These are phyloP conservation scores for Lepidonotus clava DNA, from an alignment of 2,888 invertebrate genomes.

Conservation along the genomic window DNA sequence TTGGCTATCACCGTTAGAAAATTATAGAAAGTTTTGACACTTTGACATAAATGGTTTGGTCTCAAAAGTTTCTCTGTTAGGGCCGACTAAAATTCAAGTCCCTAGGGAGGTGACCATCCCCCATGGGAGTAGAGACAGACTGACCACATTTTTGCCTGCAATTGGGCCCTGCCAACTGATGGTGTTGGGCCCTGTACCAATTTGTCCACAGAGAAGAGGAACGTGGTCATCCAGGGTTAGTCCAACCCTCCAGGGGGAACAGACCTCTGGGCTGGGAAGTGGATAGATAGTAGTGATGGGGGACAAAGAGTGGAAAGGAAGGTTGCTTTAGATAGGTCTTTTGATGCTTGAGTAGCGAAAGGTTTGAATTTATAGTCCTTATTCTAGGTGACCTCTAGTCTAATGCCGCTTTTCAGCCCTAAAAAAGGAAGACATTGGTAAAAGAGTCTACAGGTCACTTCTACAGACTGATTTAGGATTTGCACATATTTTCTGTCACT, in stretches of 20 bases:
- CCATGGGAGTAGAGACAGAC: not conserved
- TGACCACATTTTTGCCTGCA: not conserved
- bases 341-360: not conserved
- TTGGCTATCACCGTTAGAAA: not conserved
- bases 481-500: not conserved
- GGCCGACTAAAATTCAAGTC: not conserved
- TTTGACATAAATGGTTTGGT: not conserved
- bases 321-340: not conserved
- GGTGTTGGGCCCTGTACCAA: not conserved
- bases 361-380: not conserved
- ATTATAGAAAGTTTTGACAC: not conserved
- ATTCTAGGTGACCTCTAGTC: not conserved
- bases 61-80: not conserved
- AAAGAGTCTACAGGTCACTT: not conserved
- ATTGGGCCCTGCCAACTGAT: not conserved
- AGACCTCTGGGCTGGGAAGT: not conserved
- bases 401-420: not conserved
- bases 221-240: not conserved
- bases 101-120: not conserved
- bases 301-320: not conserved
- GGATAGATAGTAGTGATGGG: not conserved
- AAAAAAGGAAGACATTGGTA: not conserved
- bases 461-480: not conserved
- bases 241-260: not conserved
- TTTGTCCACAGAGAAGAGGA: not conserved